Evolutionary conservation across 2,888 invertebrate species (phyloP).

Genomic region (Salticus scenicus): DNA sequence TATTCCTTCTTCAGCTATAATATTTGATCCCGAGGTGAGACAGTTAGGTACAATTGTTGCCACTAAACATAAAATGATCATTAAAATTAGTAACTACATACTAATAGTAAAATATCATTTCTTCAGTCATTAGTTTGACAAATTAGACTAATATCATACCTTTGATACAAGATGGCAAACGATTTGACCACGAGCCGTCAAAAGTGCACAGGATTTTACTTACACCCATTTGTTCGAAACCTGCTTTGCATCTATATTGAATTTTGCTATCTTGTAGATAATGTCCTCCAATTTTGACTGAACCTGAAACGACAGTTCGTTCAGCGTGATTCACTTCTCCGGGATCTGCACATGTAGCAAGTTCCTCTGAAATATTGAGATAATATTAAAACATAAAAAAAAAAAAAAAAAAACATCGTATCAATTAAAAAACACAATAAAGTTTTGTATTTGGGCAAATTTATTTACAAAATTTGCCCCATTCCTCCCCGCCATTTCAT

Average conservation of each 20-base stretch:
- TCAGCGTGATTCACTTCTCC: conserved; percentile 38
- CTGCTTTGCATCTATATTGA: conserved; percentile 38
- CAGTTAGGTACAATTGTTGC: conserved; percentile 51
- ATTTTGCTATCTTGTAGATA: conserved; percentile 46
- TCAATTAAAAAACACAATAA: too few relatives aligned
- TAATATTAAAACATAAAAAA: too few relatives aligned
- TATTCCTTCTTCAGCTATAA: conserved; percentile 35
- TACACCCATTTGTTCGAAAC: conserved; percentile 48
- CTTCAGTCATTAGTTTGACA: too few relatives aligned
- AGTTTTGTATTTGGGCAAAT: too few relatives aligned
- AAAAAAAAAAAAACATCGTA: too few relatives aligned
- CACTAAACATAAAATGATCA: conserved; percentile 33
- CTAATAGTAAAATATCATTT: not conserved
- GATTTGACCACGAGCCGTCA: conserved; percentile 60
- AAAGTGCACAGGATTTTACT: conserved; percentile 25
- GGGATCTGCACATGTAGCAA: conserved; percentile 53
- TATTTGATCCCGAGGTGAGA: conserved; percentile 41
- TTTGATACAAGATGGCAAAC: conserved; percentile 53
- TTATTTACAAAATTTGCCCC: too few relatives aligned
- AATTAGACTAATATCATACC: conserved; percentile 9
- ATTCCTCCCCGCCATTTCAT: too few relatives aligned
- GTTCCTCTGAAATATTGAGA: conserved; percentile 24
- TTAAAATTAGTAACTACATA: too few relatives aligned
- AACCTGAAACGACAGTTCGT: conserved; percentile 7
- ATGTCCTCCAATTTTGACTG: conserved; percentile 24